Percentiles rank a stretch among this genome's conserved stretches.
phyloP scores from a whole-genome alignment of 1,140 invertebrate genomes.

The Penaeus vannamei region DNA sequence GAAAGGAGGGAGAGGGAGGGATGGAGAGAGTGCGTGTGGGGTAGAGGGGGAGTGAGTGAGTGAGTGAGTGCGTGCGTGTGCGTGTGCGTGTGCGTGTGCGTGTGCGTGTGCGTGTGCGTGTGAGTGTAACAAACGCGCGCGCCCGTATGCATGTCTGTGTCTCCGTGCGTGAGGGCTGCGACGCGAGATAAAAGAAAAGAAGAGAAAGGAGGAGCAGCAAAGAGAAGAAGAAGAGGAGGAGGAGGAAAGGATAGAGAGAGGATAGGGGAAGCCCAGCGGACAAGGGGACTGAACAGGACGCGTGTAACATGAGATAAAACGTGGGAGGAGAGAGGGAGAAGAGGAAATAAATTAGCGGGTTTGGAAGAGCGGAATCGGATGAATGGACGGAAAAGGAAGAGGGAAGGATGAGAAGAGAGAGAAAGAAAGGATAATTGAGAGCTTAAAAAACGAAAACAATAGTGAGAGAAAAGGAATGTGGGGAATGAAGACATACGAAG shows the following conservation, averaged over 20 bases:
- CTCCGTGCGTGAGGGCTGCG: no score
- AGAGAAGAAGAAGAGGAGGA: not conserved
- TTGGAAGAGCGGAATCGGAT: not conserved
- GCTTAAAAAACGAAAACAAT: no score
- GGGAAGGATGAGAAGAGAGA: not conserved
- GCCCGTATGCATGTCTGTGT: no score
- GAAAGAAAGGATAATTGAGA: no score
- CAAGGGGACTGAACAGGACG: not conserved
- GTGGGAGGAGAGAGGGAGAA: conserved; percentile 1
- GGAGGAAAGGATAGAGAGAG: not conserved
- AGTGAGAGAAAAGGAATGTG: not conserved
- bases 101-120: not conserved
- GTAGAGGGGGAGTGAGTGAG: not conserved
- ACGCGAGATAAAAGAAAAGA: no score
- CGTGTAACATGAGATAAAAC: conserved; percentile 13
- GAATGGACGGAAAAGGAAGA: not conserved
- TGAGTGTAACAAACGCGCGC: not conserved
- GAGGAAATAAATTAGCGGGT: not conserved
- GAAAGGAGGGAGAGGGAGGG: not conserved
- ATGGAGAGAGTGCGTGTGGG: not conserved
- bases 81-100: not conserved
- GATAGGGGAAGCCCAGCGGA: not conserved
- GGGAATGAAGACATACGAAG: not conserved
- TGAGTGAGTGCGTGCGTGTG: not conserved
- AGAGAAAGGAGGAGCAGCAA: no score